A percentile compares a stretch with the other conserved stretches of the same genome.
These are phyloP conservation scores for Triops longicaudatus DNA, from an alignment of 1,140 invertebrate genomes.

Conservation along the genomic window DNA sequence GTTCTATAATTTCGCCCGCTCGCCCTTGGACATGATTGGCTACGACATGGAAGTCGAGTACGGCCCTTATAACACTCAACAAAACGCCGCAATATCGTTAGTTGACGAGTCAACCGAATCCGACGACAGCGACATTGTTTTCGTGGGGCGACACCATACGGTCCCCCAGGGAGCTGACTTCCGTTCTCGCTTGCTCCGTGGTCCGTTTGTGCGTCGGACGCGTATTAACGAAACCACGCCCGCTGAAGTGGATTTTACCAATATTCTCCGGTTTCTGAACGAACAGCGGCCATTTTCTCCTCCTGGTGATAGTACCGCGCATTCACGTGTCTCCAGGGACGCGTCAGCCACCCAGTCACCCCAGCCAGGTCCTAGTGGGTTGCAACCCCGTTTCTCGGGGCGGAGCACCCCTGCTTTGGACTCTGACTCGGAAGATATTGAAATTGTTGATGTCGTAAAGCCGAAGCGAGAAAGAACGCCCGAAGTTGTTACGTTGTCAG, in stretches of 20 bases:
- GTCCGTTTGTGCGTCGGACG: neutral
- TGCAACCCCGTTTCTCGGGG: neutral
- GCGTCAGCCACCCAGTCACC: slow-evolving; percentile 34
- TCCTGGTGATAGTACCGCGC: slow-evolving; percentile 32
- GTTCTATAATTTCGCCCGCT: slow-evolving; percentile 73
- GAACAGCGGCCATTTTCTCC: slow-evolving; percentile 31
- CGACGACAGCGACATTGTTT: slow-evolving; percentile 20
- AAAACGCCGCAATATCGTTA: slow-evolving; percentile 12
- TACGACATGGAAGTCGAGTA: slow-evolving; percentile 43
- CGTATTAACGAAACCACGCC: neutral
- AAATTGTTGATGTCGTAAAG: slow-evolving; percentile 45
- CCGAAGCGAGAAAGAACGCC: slow-evolving; percentile 47
- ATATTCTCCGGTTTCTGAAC: slow-evolving; percentile 13
- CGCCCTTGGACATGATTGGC: slow-evolving; percentile 70
- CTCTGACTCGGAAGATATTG: slow-evolving; percentile 30
- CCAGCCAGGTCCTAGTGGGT: slow-evolving; percentile 20
- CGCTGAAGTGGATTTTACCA: slow-evolving; percentile 37
- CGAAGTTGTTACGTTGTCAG: slow-evolving; percentile 44
- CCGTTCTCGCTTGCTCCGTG: slow-evolving; percentile 33
- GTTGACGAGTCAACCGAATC: neutral
- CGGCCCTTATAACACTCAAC: slow-evolving; percentile 25
- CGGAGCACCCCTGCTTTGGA: slow-evolving; percentile 34
- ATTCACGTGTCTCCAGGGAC: slow-evolving; percentile 35
- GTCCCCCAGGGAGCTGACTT: slow-evolving; percentile 45
- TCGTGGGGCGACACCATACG: neutral